Conservation (phyloP, 2,113 vertebrate species). For the Misgurnus anguillicaudatus region DNA sequence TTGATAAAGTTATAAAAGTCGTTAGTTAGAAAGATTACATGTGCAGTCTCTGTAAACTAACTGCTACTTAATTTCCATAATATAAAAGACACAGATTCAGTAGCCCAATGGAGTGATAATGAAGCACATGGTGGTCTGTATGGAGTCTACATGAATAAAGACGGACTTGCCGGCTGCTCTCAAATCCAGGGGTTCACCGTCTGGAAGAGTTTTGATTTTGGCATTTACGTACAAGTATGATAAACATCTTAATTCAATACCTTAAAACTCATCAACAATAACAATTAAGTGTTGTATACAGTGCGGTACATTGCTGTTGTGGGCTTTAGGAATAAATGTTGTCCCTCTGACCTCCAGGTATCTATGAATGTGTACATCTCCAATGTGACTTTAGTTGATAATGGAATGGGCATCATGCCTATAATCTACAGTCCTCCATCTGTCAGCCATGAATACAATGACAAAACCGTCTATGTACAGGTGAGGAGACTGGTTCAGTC, state of each 20-base stretch:
- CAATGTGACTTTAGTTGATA: constrained; percentile 83
- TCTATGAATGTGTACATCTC: constrained; percentile 67
- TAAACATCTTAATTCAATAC: background rate
- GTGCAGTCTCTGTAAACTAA: background rate
- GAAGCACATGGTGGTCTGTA: constrained; percentile 77
- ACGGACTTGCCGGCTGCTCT: constrained; percentile 70
- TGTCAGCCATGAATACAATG: constrained; percentile 69
- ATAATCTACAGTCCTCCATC: constrained; percentile 77
- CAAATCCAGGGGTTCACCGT: constrained; percentile 71
- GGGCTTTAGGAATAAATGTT: background rate
- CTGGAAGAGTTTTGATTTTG: constrained; percentile 76
- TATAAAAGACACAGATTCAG: constrained; percentile 61
- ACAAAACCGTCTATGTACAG: constrained; percentile 74
- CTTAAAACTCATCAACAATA: background rate
- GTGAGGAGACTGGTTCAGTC: constrained; percentile 61
- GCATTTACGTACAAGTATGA: constrained; percentile 75
- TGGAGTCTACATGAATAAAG: constrained; percentile 73
- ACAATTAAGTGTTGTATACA: no score
- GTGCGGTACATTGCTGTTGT: background rate
- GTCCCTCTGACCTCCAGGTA: constrained; percentile 66
- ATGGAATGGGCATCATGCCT: constrained; percentile 82
- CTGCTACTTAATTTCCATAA: background rate
- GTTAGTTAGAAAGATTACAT: no score
- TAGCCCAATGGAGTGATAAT: constrained; percentile 68
- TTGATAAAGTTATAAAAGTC: no score